Evolutionary conservation across 1,140 invertebrate genomes (phyloP), one percentile per base, ranked within the genome.

Genomic region (Ephestia elutella): DNA sequence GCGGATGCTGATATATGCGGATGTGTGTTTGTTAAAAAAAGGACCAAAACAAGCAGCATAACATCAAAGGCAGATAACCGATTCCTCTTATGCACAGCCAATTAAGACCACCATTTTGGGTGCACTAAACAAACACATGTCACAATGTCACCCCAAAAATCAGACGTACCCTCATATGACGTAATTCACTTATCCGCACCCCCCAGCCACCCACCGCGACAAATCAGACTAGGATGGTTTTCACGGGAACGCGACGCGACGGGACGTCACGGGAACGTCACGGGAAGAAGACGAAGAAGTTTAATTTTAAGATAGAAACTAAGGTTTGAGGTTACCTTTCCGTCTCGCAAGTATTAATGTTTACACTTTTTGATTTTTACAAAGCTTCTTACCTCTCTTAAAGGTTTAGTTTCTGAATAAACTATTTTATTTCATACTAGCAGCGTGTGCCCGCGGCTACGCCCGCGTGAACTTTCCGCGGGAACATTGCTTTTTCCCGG

Each of bases 71-170:
- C 13, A 15, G 38, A 44, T 10, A 44, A 15, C 38, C 13, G 10
- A 44, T 44, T 15, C 38, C 38, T 44, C 38, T 44, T 44, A 15
- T 44, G 38, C 38, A 44, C 38, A 44, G 5, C 38, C 38, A 44
- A 44, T 44, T 44, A 44, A 44, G 13, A 15, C 38, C 38, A 44
- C 38, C 38, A 44, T 44, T 44, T 44, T 44, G 38, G 3, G 10
- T 44, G 38, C 38, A 44, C 38, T 44, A 44, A 44, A 44, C 38
- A 44, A 44, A 44, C 38, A 44, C 38, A 44, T 44, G 38, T 44
- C 38, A 44, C 13, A 44, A 15, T 2, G 13, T 2, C 13, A 44
- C 38, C 38, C 38, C 38, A 44, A 44, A 44, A 44, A 44, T 44
- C 38, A 44, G 38, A 17, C 38, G 15, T 15, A 3, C 38, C 38